These are phyloP conservation scores for Pristionchus fissidentatus DNA, from an alignment of 2,888 invertebrate species.

Conservation along the genomic window DNA sequence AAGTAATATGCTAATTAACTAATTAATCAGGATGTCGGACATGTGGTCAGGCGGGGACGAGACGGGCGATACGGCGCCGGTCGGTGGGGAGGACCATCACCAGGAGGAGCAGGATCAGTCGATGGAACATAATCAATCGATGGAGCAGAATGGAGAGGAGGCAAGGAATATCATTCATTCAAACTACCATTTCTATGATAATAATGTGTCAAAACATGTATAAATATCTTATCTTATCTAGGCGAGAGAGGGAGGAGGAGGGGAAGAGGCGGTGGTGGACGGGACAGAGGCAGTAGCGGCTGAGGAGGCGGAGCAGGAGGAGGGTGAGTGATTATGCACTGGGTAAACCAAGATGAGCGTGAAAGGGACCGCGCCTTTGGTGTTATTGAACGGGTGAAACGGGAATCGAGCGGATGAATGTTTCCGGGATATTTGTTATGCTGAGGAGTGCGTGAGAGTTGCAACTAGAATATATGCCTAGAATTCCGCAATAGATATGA, in stretches of 20 bases:
- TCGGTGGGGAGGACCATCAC: neutral
- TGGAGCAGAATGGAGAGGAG: slow-evolving; percentile 9
- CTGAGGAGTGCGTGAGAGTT: too few relatives aligned
- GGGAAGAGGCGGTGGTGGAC: neutral
- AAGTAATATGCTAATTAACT: neutral
- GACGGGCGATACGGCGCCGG: neutral
- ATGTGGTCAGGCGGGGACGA: slow-evolving; percentile 30
- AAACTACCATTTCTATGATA: too few relatives aligned
- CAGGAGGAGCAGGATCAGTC: neutral
- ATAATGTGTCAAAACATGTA: too few relatives aligned
- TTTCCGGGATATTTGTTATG: too few relatives aligned
- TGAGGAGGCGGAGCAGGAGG: slow-evolving; percentile 26
- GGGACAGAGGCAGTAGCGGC: neutral
- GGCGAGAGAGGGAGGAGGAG: neutral
- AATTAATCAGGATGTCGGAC: slow-evolving; percentile 11
- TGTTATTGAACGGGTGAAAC: too few relatives aligned
- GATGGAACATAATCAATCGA: neutral
- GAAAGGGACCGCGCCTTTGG: neutral
- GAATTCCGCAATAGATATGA: too few relatives aligned
- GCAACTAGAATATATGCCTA: too few relatives aligned
- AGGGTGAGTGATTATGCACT: slow-evolving; percentile 19
- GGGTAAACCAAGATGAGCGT: slow-evolving; percentile 12
- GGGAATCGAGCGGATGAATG: too few relatives aligned
- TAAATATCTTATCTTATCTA: too few relatives aligned
- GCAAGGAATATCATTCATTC: too few relatives aligned